Evolutionary conservation across 64 coral and sea anemone genomes (phyloP).

Genomic region (Porites australiensis): DNA sequence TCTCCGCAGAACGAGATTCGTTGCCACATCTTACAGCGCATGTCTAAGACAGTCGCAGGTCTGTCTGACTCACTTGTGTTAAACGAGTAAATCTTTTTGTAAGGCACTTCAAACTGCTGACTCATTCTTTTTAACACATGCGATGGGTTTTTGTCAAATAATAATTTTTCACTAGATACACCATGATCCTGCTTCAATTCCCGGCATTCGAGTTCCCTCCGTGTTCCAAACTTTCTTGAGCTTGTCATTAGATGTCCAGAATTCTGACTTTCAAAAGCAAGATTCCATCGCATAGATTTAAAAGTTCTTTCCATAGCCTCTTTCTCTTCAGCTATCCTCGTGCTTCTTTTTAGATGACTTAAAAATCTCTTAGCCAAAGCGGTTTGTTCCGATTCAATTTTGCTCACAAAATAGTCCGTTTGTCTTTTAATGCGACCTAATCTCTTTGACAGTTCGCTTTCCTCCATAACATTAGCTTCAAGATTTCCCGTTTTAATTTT

Average conservation of each 20-base stretch:
- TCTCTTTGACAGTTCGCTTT: slow-evolving; percentile 54
- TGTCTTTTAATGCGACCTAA: slow-evolving; percentile 67
- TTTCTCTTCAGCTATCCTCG: slow-evolving; percentile 67
- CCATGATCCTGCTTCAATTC: neutral
- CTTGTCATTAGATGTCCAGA: neutral
- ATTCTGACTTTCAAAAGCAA: slow-evolving; percentile 34
- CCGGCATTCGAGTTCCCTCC: neutral
- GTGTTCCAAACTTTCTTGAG: slow-evolving; percentile 10
- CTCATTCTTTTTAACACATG: slow-evolving; percentile 59
- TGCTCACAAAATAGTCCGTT: slow-evolving; percentile 53
- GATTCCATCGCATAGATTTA: slow-evolving; percentile 38
- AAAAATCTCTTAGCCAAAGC: slow-evolving; percentile 79
- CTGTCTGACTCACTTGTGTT: slow-evolving; percentile 29
- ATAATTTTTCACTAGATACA: neutral
- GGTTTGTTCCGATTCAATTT: slow-evolving; percentile 55
- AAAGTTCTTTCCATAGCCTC: slow-evolving; percentile 71
- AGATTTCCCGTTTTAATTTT: slow-evolving; percentile 79
- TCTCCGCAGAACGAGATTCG: slow-evolving; percentile 66
- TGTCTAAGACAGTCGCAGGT: slow-evolving; percentile 64
- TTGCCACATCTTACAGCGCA: slow-evolving; percentile 82
- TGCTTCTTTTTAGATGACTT: slow-evolving; percentile 64
- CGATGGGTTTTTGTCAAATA: slow-evolving; percentile 33
- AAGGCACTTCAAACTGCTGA: slow-evolving; percentile 76
- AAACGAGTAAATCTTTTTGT: slow-evolving; percentile 85
- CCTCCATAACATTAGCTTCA: slow-evolving; percentile 81